These are phyloP conservation scores for Hydropsyche betteni DNA, from an alignment of 2,888 invertebrate species.

Conservation along the genomic window DNA sequence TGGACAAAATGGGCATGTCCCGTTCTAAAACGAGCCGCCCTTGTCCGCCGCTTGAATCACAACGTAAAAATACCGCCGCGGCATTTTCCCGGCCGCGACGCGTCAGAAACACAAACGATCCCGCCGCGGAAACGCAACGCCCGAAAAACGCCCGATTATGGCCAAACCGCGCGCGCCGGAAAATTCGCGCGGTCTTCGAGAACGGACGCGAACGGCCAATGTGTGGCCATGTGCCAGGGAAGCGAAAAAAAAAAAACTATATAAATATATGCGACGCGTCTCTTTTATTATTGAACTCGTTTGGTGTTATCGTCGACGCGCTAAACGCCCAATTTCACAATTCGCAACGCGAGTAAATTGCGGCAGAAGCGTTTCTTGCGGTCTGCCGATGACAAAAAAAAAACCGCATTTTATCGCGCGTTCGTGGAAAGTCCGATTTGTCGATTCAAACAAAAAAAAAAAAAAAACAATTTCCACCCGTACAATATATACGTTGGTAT, in stretches of 20 bases:
- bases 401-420: too few relatives aligned
- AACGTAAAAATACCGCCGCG: not conserved
- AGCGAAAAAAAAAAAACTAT: constrained; percentile 6
- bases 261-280: not conserved
- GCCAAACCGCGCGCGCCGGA: too few relatives aligned
- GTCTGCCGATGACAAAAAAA: too few relatives aligned
- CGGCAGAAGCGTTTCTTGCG: too few relatives aligned
- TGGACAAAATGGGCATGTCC: not conserved
- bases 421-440: not conserved
- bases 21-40: constrained; percentile 3
- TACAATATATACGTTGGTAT: too few relatives aligned
- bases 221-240: not conserved
- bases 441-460: too few relatives aligned
- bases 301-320: constrained; percentile 2
- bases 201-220: not conserved
- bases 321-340: too few relatives aligned
- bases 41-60: constrained; percentile 17
- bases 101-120: not conserved
- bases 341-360: too few relatives aligned
- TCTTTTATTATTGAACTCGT: constrained; percentile 16
- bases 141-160: too few relatives aligned
- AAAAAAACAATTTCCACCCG: too few relatives aligned
- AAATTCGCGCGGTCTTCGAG: not conserved
- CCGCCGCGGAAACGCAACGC: not conserved
- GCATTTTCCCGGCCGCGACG: not conserved